Base-by-base conservation (phyloP, 2,888 invertebrate species). In the Apotomis betuletana region DNA sequence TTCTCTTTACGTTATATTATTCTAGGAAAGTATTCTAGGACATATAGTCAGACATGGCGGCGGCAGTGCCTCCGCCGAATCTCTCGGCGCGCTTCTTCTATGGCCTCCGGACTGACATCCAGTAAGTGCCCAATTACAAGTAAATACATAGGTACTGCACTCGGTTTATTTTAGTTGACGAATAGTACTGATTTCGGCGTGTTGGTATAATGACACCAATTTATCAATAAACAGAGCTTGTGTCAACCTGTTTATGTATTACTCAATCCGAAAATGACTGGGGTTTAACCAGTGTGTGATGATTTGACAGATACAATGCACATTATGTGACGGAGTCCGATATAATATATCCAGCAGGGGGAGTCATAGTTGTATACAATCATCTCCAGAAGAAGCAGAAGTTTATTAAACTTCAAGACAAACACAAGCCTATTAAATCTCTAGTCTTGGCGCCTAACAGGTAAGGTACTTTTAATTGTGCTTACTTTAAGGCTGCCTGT, bases 331-430 rank as follows among this genome's bases (percentile, higher is more conserved):
- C 94, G 27, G 96, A 96, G 81, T 95, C 96, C 41, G 97, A 97
- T 82, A 94, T 97, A 54, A 91, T 97, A 63, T 97, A 97, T 87
- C 96, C 97, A 0, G 96, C 96, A 46, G 97, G 97, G 67, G 95
- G 96, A 65, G 96, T 96, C 0, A 89, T 97, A 63, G 94, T 96
- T 0, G 92, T 97, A 74, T 97, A 97, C 80, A 96, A 97, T 84
- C 95, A 95, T 84, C 91, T 94, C 6, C 94, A 95, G 78, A 95
- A 95, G 81, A 95, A 95, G 76, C 97, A 97, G 83, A 95, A 95
- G 80, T 96, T 96, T 80, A 95, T 97, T 64, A 94, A 95, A 77
- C 88, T 96, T 38, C 93, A 95, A 52, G 96, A 96, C 64, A 96
- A 95, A 80, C 94, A 95, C 67, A 94, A 94, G 77, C 92, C 94